phyloP scores from a whole-genome alignment of 1,140 invertebrate species.

The Rhynchophorus ferrugineus region DNA sequence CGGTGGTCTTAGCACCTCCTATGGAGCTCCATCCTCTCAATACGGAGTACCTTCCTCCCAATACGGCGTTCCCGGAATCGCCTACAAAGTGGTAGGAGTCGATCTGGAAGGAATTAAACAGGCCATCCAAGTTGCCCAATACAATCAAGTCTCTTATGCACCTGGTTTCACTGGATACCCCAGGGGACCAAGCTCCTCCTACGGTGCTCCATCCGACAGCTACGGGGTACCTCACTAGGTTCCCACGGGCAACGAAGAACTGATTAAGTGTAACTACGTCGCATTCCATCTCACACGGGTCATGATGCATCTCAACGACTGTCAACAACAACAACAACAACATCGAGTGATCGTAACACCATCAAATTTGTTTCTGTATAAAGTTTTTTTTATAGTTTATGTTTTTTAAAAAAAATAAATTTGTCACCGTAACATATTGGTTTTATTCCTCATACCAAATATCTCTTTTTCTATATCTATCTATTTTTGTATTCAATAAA shows the following conservation, averaged over 20 bases:
- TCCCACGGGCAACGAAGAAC: constrained; percentile 28
- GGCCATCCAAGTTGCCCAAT: constrained; percentile 68
- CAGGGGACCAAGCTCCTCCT: constrained; percentile 42
- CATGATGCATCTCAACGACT: constrained; percentile 38
- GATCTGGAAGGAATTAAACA: constrained; percentile 68
- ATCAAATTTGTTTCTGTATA: constrained; percentile 41
- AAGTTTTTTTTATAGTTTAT: constrained; percentile 41
- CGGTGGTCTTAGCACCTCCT: constrained; percentile 43
- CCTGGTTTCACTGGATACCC: constrained; percentile 47
- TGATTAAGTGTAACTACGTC: constrained; percentile 30
- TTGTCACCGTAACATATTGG: constrained; percentile 39
- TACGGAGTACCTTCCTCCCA: constrained; percentile 53
- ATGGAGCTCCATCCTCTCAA: constrained; percentile 49
- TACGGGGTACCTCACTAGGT: constrained; percentile 50
- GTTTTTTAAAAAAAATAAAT: constrained; percentile 42
- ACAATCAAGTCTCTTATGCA: constrained; percentile 48
- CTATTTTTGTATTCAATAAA: too few species aligned
- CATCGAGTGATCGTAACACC: constrained; percentile 28
- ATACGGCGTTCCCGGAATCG: constrained; percentile 52
- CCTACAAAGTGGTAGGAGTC: constrained; percentile 59
- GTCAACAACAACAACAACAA: constrained; percentile 26
- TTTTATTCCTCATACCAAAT: neutral
- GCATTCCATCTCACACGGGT: constrained; percentile 28
- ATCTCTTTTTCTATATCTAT: too few species aligned
- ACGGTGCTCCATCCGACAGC: constrained; percentile 45